phyloP scores from a whole-genome alignment of 2,113 vertebrate genomes.

The Sitta europaea region DNA sequence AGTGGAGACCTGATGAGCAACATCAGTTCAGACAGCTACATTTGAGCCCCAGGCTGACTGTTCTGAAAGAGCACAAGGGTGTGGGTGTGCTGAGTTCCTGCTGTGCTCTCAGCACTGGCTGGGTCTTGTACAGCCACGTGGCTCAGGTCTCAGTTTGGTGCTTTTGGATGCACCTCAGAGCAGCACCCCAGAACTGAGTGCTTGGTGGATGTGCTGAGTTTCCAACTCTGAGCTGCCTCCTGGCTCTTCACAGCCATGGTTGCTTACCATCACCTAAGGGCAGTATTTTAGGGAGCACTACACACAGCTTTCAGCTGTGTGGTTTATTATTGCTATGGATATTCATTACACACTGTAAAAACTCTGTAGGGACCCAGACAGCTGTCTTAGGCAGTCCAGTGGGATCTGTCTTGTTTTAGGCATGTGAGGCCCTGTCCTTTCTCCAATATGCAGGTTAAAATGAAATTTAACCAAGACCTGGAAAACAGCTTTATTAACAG shows the following conservation, averaged over 20 bases:
- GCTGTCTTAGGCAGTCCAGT: neutral
- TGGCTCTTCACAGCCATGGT: neutral
- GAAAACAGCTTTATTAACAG: neutral
- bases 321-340: neutral
- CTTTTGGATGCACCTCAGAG: neutral
- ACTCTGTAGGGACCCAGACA: neutral
- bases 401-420: neutral
- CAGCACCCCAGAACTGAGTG: fast-evolving
- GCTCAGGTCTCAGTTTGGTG: neutral
- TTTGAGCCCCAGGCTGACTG: neutral
- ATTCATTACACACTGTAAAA: neutral
- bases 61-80: neutral
- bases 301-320: neutral
- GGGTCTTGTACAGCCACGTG: fast-evolving
- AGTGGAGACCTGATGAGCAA: neutral
- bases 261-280: neutral
- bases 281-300: neutral
- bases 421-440: neutral
- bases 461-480: neutral
- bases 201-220: neutral
- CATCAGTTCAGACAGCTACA: fast-evolving
- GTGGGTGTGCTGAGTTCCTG: neutral
- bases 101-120: neutral
- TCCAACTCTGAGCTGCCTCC: neutral
- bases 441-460: neutral